These are phyloP conservation scores for Drosophila sulfurigaster DNA, from an alignment of 1,140 invertebrate genomes.

Conservation along the genomic window DNA sequence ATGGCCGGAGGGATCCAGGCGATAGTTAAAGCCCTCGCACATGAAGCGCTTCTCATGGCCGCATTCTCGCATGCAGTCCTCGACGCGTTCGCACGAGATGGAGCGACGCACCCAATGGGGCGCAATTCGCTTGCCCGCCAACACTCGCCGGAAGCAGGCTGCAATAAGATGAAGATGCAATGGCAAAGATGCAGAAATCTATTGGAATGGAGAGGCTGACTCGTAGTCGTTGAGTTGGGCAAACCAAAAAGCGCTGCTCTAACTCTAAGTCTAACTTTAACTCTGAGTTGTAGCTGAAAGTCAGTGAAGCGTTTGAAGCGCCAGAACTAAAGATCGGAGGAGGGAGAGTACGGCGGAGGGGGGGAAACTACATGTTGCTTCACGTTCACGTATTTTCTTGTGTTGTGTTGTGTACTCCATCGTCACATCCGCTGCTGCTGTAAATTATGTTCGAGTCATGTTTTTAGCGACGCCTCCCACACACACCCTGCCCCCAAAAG, in stretches of 20 bases:
- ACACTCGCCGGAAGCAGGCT: constrained; percentile 91
- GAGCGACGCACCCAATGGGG: constrained; percentile 88
- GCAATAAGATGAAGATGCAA: constrained; percentile 53
- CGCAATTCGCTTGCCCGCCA: constrained; percentile 89
- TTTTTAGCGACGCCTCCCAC: constrained; percentile 43
- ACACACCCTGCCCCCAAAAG: not conserved
- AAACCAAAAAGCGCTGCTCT: constrained; percentile 9
- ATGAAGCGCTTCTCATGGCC: constrained; percentile 90
- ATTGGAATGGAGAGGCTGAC: not conserved
- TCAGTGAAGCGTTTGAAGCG: constrained; percentile 53
- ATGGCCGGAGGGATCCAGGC: constrained; percentile 87
- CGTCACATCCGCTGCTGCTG: constrained; percentile 72
- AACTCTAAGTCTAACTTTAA: too few relatives aligned
- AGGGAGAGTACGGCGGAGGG: constrained; percentile 1
- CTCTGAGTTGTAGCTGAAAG: constrained; percentile 13
- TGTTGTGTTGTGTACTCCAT: constrained; percentile 18
- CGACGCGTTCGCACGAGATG: constrained; percentile 89
- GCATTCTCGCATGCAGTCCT: constrained; percentile 91
- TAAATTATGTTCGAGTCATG: constrained; percentile 83
- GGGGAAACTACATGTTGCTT: constrained; percentile 38
- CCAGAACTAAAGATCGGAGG: constrained; percentile 49
- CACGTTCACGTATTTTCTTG: constrained; percentile 41
- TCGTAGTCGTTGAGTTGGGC: not conserved
- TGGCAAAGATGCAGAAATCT: constrained; percentile 32
- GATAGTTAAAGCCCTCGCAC: constrained; percentile 93